Base-by-base conservation (phyloP, 2,113 vertebrate genomes). In the Recurvirostra avosetta region DNA sequence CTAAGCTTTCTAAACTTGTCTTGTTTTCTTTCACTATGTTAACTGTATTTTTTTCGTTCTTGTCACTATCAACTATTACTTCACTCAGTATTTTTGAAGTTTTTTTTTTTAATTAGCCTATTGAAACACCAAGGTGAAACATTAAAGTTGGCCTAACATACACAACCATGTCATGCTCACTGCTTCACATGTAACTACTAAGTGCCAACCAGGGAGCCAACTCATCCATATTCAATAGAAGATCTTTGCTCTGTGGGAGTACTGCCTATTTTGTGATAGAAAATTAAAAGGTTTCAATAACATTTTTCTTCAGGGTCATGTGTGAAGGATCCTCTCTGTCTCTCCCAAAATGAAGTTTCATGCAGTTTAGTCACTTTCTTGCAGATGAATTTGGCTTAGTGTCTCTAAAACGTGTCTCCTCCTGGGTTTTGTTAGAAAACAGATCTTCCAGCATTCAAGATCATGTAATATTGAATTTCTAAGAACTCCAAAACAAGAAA, bases 351-450 rank as follows among this genome's bases (percentile, higher is more conserved):
- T 26, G 5, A 75, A 55, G 3, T 52, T 67, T 75, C 21, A 30
- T 86, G 43, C 4, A 38, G 9, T 76, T 75, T 63, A 59, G 29
- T 56, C 15, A n/a, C 6, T 3, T 6, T 49, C 15, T 49, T 86
- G 9, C 15, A 50, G 27, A n/a, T 0, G 3, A 40, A 36, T 45
- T 81, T 59, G 21, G 1, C 16, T 81, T 52, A 2, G 0, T 34
- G 9, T 27, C 73, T 50, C 80, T 87, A 50, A 77, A 56, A 82
- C 3, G 4, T 5, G 2, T 53, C 23, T 86, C 11, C 34, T 80
- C 9, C 36, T 14, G 14, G 9, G 1, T 78, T 81, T 76, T 63
- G 19, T 50, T 43, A 85, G 27, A 53, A 77, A 66, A 92, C 21
- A 90, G 22, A 52, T 43, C 17, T 30, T 43, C 41, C 27, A 74